Conservation (phyloP, 2,113 vertebrate species). For the Cyphomyrus plagiostoma region DNA sequence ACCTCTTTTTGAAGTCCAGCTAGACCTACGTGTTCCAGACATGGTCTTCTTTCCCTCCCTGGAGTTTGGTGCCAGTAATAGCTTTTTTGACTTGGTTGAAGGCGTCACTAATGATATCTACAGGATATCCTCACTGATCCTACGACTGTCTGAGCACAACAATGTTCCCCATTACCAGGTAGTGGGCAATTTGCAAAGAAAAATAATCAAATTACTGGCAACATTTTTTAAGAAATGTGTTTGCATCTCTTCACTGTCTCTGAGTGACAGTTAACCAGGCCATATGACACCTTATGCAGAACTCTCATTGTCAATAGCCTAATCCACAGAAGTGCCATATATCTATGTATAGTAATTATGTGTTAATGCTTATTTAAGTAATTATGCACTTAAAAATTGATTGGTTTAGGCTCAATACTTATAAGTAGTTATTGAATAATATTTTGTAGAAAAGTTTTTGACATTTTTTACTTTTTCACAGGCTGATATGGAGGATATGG, state of each 20-base stretch:
- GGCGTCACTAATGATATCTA: constrained; percentile 69
- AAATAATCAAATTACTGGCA: background rate
- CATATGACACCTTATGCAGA: background rate
- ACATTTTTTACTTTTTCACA: constrained; percentile 32
- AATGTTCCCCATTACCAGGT: constrained; percentile 80
- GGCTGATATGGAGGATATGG: constrained; percentile 77
- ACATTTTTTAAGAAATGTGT: background rate
- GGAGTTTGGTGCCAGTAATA: constrained; percentile 58
- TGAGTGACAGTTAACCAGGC: background rate
- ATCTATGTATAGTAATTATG: background rate
- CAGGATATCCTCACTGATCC: constrained; percentile 69
- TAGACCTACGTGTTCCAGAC: constrained; percentile 72
- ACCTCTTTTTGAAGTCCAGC: constrained; percentile 77
- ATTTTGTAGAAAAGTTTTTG: background rate
- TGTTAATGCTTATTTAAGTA: background rate
- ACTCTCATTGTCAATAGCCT: background rate
- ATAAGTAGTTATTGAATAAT: no score
- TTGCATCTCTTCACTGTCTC: background rate
- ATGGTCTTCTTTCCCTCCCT: constrained; percentile 78
- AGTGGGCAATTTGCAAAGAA: constrained; percentile 17
- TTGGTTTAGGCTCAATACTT: background rate
- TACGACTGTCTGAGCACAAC: constrained; percentile 59
- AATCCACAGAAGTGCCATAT: background rate
- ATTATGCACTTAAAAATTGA: background rate
- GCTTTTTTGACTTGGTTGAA: constrained; percentile 73